Evolutionary conservation across 1,140 invertebrate genomes (phyloP), one percentile per base, ranked within the genome.

Genomic region (Zaprionus tsacasi): DNA sequence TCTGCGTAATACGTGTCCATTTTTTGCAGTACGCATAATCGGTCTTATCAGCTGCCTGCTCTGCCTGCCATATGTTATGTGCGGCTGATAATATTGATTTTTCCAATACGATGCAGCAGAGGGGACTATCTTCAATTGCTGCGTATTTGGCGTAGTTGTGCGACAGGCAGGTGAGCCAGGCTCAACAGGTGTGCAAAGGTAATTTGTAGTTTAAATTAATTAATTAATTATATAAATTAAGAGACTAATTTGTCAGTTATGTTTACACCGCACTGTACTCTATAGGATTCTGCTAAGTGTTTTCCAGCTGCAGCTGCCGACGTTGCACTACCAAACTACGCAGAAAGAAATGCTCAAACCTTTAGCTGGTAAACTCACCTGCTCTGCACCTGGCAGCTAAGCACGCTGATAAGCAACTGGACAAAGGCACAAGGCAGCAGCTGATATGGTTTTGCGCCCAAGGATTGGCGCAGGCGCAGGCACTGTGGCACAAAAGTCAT

Each of bases 1-100:
- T 83, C 81, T 87, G 83, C 78, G 83, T 83, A 89, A 87, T 58
- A 68, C 60, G 65, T 60, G 69, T 55, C 59, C 25, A 38, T 66
- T 63, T 63, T 56, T 52, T 30, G 48, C 52, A 54, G 50, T 40
- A 50, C 57, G 79, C 66, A 68, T 66, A 55, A 70, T 70, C 63
- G 13, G 40, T 59, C 68, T 72, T 77, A 79, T 79, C 77, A 69
- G 63, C 54, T 36, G 43, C 40, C 43, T n/a, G n/a, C n/a, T n/a
- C 54, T 36, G 43, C 40, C 40, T 6, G 38, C 64, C 85, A 87
- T 89, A 87, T 89, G 85, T 45, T 66, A 50, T 50, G 17, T 8
- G 10, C 11, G 8, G 36, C 13, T 25, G 54, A 58, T 50, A 61
- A 50, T 87, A 87, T 87, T 87, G 83, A 87, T 87, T 87, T 87